Base-by-base conservation (phyloP, 2,113 vertebrate species). In the Aleadryas rufinucha region DNA sequence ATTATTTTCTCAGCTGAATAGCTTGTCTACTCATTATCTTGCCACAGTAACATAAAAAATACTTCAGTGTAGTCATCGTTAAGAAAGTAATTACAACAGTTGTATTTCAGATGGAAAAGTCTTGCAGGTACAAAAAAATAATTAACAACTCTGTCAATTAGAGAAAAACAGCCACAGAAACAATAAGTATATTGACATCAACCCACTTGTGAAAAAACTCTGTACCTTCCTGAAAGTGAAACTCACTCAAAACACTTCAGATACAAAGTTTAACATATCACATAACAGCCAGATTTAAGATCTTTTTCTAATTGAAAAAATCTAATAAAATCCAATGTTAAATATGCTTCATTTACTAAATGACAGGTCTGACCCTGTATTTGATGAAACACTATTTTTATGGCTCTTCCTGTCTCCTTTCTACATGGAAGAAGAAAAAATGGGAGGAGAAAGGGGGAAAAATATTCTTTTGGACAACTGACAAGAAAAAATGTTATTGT, bases 1-100 rank as follows among this genome's bases (percentile, higher is more conserved):
- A 87, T 96, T 93, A 93, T 93, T 91, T 96, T 70, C 81, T 89
- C 80, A 96, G 82, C 87, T 52, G 27, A 95, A 70, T 71, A 93
- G 39, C 69, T 69, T 47, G 21, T 82, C 82, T 94, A 18, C 63
- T 94, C 87, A 50, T 86, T 96, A 90, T 44, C 60, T 82, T 76
- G 74, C 72, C 81, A 91, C 10, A 91, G 65, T 50, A 85, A 89
- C 31, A 87, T 69, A 37, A 85, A 76, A 68, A 84, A 65, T 35
- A 59, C 28, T 92, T 90, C 54, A 47, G 56, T 49, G 19, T 16
- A 95, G 68, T 71, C 52, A 85, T 64, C 5, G 2, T 90, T 82
- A 91, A 66, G 65, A 74, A 89, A 82, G 75, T 50, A 69, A 75
- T 89, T 84, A 74, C 22, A 91, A 63, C 78, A 89, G 53, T 79